Evolutionary conservation across 2,113 vertebrate species (phyloP).

Genomic region (Scortum barcoo): DNA sequence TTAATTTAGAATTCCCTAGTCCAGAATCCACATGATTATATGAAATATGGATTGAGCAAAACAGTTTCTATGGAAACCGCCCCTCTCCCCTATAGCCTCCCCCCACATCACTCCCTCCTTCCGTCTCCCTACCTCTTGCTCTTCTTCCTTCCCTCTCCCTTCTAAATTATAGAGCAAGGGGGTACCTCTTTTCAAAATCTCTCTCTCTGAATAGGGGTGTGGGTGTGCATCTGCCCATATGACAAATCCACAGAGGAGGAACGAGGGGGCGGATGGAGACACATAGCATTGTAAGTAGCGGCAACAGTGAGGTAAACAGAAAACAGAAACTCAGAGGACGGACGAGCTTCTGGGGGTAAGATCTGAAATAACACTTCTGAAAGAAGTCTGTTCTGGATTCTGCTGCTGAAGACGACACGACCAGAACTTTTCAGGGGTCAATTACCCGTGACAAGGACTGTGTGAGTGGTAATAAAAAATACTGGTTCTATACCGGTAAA

Average conservation of each 20-base stretch:
- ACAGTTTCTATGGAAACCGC: conserved; percentile 69
- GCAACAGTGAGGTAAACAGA: conserved; percentile 17
- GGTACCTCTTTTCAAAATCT: conserved; percentile 49
- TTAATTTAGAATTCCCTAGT: conserved; percentile 24
- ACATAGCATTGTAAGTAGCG: conserved; percentile 16
- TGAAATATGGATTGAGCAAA: conserved; percentile 33
- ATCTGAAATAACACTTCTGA: too few relatives aligned
- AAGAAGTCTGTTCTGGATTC: neutral
- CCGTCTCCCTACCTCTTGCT: conserved; percentile 20
- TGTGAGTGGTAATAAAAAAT: neutral
- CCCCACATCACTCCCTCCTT: conserved; percentile 10
- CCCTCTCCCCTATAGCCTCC: conserved; percentile 14
- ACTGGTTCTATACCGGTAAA: neutral
- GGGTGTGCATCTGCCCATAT: conserved; percentile 49
- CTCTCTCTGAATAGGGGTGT: conserved; percentile 51
- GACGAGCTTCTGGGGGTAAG: accelerated
- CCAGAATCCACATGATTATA: conserved; percentile 2
- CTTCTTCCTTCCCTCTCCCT: conserved; percentile 4
- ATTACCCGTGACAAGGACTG: neutral
- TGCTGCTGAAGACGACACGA: neutral
- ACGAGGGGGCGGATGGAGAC: conserved; percentile 31
- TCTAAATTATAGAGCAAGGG: conserved; percentile 53
- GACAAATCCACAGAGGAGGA: conserved; percentile 52
- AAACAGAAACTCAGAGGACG: conserved; percentile 11
- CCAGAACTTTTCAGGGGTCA: neutral